Evolutionary conservation across 2,797 vertebrate species (phyloP).

Genomic region (Argyrosomus regius): DNA sequence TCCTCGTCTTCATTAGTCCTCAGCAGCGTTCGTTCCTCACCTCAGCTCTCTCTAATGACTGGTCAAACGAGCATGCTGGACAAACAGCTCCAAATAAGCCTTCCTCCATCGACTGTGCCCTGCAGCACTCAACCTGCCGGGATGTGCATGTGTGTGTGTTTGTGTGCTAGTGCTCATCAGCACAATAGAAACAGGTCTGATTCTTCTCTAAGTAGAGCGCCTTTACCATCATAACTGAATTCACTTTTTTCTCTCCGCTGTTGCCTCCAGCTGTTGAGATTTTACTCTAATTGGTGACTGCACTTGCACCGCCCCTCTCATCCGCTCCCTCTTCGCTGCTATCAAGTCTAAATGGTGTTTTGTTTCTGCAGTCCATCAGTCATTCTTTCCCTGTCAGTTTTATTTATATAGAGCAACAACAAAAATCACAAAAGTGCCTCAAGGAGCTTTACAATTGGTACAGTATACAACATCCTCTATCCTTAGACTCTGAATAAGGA

Average conservation of each 20-base stretch:
- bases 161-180: conserved; percentile 1
- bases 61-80: conserved; percentile 62
- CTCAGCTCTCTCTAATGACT: conserved; percentile 62
- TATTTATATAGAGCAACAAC: background rate
- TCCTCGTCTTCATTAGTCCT: conserved; percentile 69
- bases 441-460: too few species aligned
- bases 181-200: conserved; percentile 29
- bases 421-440: background rate
- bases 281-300: conserved; percentile 60
- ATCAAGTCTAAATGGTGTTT: conserved; percentile 43
- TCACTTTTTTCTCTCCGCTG: background rate
- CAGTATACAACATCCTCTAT: background rate
- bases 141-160: background rate
- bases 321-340: conserved; percentile 1
- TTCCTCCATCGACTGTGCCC: conserved; percentile 58
- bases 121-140: conserved; percentile 52
- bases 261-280: conserved; percentile 55
- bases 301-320: background rate
- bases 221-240: conserved; percentile 19
- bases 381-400: background rate
- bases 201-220: conserved; percentile 23
- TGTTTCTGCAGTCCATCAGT: conserved; percentile 34
- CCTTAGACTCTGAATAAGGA: background rate
- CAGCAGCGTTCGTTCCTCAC: conserved; percentile 43
- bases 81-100: conserved; percentile 63